phyloP scores from a whole-genome alignment of 1,140 invertebrate species.

The Conopomorpha cramerella region DNA sequence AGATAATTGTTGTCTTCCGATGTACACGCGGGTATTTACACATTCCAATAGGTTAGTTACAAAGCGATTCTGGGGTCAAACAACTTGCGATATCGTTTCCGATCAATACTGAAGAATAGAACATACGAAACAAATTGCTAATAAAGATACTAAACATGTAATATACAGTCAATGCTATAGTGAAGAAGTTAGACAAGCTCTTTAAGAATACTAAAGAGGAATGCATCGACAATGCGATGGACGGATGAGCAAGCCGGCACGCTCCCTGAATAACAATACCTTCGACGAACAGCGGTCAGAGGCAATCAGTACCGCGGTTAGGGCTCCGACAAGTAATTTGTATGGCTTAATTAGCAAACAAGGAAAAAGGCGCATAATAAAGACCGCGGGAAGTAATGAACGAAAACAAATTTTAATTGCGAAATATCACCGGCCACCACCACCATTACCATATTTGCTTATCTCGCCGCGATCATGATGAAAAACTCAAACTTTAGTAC shows the following conservation, averaged over 20 bases:
- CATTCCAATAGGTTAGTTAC: too few species aligned
- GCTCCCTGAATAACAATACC: slow-evolving; percentile 23
- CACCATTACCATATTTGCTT: slow-evolving; percentile 11
- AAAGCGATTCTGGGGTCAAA: too few species aligned
- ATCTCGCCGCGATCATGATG: slow-evolving; percentile 6
- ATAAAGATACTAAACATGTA: neutral
- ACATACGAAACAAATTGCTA: too few species aligned
- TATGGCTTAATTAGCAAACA: slow-evolving; percentile 35
- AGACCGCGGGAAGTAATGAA: too few species aligned
- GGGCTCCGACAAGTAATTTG: slow-evolving; percentile 18
- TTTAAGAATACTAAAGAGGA: slow-evolving; percentile 16
- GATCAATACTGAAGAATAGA: too few species aligned
- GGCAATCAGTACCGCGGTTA: slow-evolving; percentile 17
- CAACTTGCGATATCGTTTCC: too few species aligned
- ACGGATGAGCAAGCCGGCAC: slow-evolving; percentile 24
- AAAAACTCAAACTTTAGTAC: slow-evolving; percentile 6
- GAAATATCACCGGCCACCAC: too few species aligned
- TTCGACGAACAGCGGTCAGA: slow-evolving; percentile 12
- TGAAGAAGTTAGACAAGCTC: slow-evolving; percentile 10
- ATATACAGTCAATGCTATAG: neutral
- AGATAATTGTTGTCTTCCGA: too few species aligned
- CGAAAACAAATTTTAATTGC: too few species aligned
- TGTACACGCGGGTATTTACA: too few species aligned
- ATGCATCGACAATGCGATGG: slow-evolving; percentile 21
- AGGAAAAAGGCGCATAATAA: slow-evolving; percentile 16